Evolutionary conservation across 2,888 invertebrate genomes (phyloP).

Genomic region (Hirtodrosophila cameraria): DNA sequence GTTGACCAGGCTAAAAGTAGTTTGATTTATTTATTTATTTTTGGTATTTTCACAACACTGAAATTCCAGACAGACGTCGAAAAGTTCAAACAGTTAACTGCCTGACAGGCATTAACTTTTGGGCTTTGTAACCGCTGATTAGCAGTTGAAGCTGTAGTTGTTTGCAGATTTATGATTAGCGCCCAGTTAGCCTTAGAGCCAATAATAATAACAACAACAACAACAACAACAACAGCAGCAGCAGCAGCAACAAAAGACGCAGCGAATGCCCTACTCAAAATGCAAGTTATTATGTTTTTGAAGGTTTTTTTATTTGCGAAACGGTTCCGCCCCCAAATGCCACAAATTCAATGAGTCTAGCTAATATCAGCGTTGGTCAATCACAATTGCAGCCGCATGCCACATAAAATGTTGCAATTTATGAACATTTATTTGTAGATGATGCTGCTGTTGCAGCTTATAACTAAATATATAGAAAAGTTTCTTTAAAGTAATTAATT

Average conservation of each 20-base stretch:
- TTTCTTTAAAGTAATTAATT: constrained; percentile 34
- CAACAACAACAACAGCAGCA: constrained; percentile 14
- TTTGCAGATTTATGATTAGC: constrained; percentile 76
- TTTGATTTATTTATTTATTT: constrained; percentile 75
- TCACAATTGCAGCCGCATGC: constrained; percentile 35
- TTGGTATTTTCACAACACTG: constrained; percentile 62
- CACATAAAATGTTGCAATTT: constrained; percentile 41
- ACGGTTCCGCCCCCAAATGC: constrained; percentile 72
- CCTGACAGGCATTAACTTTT: constrained; percentile 76
- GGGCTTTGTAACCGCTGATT: constrained; percentile 66
- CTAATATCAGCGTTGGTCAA: constrained; percentile 62
- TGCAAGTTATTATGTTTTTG: constrained; percentile 75
- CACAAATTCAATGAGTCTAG: constrained; percentile 71
- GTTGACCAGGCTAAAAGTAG: constrained; percentile 33
- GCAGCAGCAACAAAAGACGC: constrained; percentile 46
- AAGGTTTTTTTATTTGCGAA: constrained; percentile 67
- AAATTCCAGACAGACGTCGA: constrained; percentile 68
- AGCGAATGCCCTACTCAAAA: constrained; percentile 74
- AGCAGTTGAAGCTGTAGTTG: constrained; percentile 38
- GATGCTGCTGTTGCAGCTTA: constrained; percentile 22
- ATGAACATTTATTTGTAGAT: constrained; percentile 16
- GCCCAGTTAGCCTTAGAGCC: constrained; percentile 55
- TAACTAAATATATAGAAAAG: neutral
- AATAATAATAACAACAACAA: too few species aligned
- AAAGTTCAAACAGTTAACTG: constrained; percentile 78